Evolutionary conservation across 2,888 invertebrate species (phyloP), one percentile per base, ranked within the genome.

Genomic region (Zele albiditarsus): DNA sequence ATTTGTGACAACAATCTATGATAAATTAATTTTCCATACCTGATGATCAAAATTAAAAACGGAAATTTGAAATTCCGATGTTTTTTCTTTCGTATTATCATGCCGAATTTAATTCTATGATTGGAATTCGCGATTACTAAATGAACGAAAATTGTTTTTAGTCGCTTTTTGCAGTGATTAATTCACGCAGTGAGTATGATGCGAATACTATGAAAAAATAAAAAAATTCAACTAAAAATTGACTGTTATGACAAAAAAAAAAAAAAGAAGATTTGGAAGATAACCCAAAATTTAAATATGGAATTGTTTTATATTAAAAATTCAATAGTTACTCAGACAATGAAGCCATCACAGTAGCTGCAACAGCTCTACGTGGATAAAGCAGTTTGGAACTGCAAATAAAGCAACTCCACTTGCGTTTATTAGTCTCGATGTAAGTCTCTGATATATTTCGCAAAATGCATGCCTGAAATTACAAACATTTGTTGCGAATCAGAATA

Each of bases 261-360:
- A 71, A 49, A 16, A 58, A 46, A 65, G 16, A 10, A 1, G 5
- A 25, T 23, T 14, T 58, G 63, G 3, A 76, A 82, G 83, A 71
- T 0, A n/a, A n/a, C 4, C n/a, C n/a, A 3, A 46, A 46, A 46
- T 46, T 46, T 14, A 4, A 3, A 46, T n/a, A 16, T 46, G 3
- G n/a, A 23, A 6, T 20, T 53, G 5, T 1, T 8, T 8, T 87
- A 87, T 6, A 80, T 81, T 87, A 85, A 77, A 75, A 80, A 79
- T 58, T 53, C 57, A 69, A 76, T 53, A 79, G 72, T 69, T 33
- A 75, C 57, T 77, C 73, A 73, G 77, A 66, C 28, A 69, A 76
- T 31, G n/a, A 49, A 8, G 68, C 28, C 33, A 57, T 31, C 57
- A 69, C 28, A 23, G 20, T 20, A 2, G 68, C 49, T 27, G 68